These are phyloP conservation scores for Egretta garzetta DNA, from an alignment of 2,113 vertebrate species.

Conservation along the genomic window DNA sequence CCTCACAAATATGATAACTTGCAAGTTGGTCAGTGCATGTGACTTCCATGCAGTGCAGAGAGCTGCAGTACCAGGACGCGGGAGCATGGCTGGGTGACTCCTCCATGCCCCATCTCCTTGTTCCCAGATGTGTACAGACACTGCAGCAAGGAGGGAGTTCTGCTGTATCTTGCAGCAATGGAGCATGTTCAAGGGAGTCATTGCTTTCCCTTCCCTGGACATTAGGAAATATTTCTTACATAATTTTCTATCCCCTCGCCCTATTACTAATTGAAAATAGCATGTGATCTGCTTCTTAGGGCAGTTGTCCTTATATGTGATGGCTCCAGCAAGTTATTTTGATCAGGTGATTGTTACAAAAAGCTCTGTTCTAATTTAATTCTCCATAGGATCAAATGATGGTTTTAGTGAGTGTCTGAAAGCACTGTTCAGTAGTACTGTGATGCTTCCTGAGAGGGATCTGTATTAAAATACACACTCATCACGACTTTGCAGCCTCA, in stretches of 20 bases:
- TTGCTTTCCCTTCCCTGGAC: neutral
- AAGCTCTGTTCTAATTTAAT: slow-evolving; percentile 43
- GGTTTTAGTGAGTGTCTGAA: neutral
- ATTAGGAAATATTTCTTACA: neutral
- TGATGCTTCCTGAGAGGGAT: neutral
- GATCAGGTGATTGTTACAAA: neutral
- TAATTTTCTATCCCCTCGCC: neutral
- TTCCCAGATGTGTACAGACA: neutral
- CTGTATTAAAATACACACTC: slow-evolving; percentile 20
- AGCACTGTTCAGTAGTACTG: neutral
- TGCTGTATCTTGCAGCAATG: neutral
- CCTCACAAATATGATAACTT: rapidly evolving
- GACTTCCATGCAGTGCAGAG: neutral
- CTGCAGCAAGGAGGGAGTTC: neutral
- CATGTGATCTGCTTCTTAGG: neutral
- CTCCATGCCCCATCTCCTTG: rapidly evolving
- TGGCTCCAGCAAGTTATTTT: slow-evolving; percentile 38
- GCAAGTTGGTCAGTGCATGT: rapidly evolving
- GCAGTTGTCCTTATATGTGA: neutral
- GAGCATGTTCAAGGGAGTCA: neutral
- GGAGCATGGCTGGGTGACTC: neutral
- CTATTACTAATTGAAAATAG: neutral
- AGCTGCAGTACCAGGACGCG: rapidly evolving
- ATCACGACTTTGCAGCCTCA: neutral
- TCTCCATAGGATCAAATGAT: slow-evolving; percentile 1